These are phyloP conservation scores for Troides aeacus DNA, from an alignment of 2,888 invertebrate species.

Conservation along the genomic window DNA sequence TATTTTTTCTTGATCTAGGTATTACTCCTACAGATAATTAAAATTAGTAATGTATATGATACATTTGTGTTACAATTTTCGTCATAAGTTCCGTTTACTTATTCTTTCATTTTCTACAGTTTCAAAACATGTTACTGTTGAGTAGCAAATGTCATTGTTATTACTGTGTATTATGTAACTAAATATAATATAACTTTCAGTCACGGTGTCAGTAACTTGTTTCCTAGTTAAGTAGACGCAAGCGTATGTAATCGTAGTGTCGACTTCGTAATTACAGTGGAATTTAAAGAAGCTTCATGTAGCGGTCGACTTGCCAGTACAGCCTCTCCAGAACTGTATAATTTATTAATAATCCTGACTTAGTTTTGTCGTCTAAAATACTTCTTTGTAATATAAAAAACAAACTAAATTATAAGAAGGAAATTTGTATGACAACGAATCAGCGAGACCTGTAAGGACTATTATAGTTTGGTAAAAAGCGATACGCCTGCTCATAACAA, in stretches of 20 bases:
- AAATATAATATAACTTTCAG: constrained; percentile 27
- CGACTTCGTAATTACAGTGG: constrained; percentile 53
- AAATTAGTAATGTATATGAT: too few species aligned
- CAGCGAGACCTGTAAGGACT: too few species aligned
- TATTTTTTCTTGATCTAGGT: too few species aligned
- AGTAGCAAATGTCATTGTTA: constrained; percentile 1
- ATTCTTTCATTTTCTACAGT: neutral
- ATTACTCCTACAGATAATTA: too few species aligned
- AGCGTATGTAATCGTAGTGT: constrained; percentile 50
- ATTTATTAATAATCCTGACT: neutral
- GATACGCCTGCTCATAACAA: too few species aligned
- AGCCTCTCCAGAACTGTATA: constrained; percentile 1
- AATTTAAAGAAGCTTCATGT: constrained; percentile 50
- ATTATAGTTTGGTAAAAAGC: constrained; percentile 10
- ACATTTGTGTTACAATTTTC: too few species aligned
- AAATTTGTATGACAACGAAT: too few species aligned
- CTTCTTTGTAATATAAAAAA: too few species aligned
- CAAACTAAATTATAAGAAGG: too few species aligned
- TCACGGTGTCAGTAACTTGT: constrained; percentile 32
- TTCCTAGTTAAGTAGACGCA: constrained; percentile 44
- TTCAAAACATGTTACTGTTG: neutral
- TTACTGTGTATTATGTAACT: constrained; percentile 27
- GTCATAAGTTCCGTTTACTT: too few species aligned
- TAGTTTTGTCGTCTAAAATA: neutral
- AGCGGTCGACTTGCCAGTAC: constrained; percentile 28